These are phyloP conservation scores for Pelecanus crispus DNA, from an alignment of 2,113 vertebrate genomes.

Conservation along the genomic window DNA sequence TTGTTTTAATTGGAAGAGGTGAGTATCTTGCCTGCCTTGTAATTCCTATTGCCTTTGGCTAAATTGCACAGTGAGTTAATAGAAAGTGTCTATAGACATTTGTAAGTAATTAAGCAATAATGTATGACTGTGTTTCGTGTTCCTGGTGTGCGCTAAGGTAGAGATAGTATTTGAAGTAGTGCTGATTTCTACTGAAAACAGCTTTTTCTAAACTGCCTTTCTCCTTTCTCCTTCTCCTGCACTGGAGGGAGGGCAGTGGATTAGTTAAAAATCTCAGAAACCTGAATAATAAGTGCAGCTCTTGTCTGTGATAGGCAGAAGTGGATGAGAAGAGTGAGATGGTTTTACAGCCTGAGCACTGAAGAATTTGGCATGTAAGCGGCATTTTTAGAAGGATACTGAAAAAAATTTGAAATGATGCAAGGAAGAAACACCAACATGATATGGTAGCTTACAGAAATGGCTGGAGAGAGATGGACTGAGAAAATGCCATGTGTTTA, in stretches of 20 bases:
- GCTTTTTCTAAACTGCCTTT: neutral
- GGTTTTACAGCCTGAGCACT: neutral
- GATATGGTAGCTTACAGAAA: neutral
- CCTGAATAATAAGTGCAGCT: no score
- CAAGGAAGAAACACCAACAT: neutral
- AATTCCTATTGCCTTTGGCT: neutral
- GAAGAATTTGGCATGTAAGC: neutral
- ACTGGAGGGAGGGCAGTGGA: neutral
- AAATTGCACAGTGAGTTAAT: neutral
- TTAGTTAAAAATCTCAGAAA: neutral
- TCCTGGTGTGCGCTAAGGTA: neutral
- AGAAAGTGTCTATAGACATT: neutral
- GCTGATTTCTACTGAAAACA: neutral
- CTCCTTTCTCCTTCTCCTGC: neutral
- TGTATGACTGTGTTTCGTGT: neutral
- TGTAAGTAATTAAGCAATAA: neutral
- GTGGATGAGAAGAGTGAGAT: neutral
- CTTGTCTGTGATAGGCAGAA: neutral
- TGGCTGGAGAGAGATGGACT: neutral
- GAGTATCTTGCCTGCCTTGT: neutral
- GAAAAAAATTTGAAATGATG: neutral
- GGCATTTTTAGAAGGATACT: neutral
- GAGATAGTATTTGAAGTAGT: neutral
- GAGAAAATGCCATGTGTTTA: neutral
- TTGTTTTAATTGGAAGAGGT: neutral